Conservation (phyloP, 1,140 invertebrate species). For the Drosophila melanogaster region Release_6_plus_ISO1_MT NT_037436.4:13877501-13878000, state of each 20-base stretch:
- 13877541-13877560: slow-evolving; percentile 57
- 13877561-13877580: slow-evolving; percentile 79
- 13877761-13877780: slow-evolving; percentile 74
- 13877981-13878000: slow-evolving; percentile 56
- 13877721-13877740: slow-evolving; percentile 48
- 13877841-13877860: slow-evolving; percentile 79
- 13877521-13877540: slow-evolving; percentile 24
- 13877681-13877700: slow-evolving; percentile 15
- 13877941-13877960: slow-evolving; percentile 70
- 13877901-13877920: neutral
- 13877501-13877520: slow-evolving; percentile 37
- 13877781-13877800: slow-evolving; percentile 55
- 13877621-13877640: slow-evolving; percentile 73
- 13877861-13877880: slow-evolving; percentile 66
- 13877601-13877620: slow-evolving; percentile 56
- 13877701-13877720: slow-evolving; percentile 16
- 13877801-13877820: slow-evolving; percentile 14
- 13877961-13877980: slow-evolving; percentile 70
- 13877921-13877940: slow-evolving; percentile 36
- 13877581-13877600: slow-evolving; percentile 75
- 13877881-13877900: slow-evolving; percentile 19
- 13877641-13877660: slow-evolving; percentile 36
- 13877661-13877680: slow-evolving; percentile 51
- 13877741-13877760: slow-evolving; percentile 53
- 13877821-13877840: slow-evolving; percentile 52